Evolutionary conservation across 1,140 invertebrate genomes (phyloP).

Genomic region (Hetaerina americana): DNA sequence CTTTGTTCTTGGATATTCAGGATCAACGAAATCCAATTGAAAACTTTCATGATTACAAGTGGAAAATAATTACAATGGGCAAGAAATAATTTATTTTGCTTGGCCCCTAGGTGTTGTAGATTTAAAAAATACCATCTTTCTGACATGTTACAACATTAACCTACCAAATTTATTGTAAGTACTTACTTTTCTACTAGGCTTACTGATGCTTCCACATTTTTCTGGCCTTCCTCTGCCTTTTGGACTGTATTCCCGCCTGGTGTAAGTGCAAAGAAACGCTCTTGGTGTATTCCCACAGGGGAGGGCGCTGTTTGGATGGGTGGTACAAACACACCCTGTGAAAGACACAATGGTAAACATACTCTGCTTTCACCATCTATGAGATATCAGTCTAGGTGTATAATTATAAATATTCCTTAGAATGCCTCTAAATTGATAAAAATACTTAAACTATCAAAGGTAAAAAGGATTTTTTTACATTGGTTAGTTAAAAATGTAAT

Average conservation of each 20-base stretch:
- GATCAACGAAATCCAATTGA: too few species aligned
- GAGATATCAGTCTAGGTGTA: not conserved
- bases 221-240: conserved; percentile 27
- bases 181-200: conserved; percentile 31
- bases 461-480: not conserved
- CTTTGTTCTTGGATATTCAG: too few species aligned
- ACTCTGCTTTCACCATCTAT: not conserved
- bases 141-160: too few species aligned
- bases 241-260: conserved; percentile 20
- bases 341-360: not conserved
- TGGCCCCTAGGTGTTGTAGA: too few species aligned
- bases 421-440: not conserved
- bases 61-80: too few species aligned
- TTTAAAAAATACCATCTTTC: too few species aligned
- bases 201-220: conserved; percentile 27
- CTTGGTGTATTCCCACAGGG: conserved; percentile 28
- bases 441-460: not conserved
- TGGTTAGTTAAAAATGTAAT: not conserved
- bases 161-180: too few species aligned
- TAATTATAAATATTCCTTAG: not conserved
- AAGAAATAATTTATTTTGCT: too few species aligned
- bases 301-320: conserved; percentile 25
- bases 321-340: conserved; percentile 19
- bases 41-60: too few species aligned
- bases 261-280: conserved; percentile 32